phyloP scores from a whole-genome alignment of 2,797 vertebrate species.

The Lepilemur septentrionalis region DNA sequence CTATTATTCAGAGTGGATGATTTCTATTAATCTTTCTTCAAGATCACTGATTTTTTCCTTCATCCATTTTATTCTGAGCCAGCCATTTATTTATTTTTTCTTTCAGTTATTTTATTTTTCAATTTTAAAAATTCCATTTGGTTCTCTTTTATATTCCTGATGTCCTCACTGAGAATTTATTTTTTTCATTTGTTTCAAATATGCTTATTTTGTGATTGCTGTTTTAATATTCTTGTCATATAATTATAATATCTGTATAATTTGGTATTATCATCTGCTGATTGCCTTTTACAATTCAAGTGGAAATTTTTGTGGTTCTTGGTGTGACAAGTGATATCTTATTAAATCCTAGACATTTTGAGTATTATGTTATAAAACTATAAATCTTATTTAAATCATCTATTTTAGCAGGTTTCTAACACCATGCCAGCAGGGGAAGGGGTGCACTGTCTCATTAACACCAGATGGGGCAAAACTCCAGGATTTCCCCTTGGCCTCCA shows the following conservation, averaged over 20 bases:
- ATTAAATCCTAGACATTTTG: background rate
- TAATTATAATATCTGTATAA: background rate
- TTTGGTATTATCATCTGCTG: background rate
- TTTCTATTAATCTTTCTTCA: background rate
- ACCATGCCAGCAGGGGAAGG: background rate
- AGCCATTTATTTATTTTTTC: background rate
- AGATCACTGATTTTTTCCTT: background rate
- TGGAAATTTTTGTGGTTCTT: background rate
- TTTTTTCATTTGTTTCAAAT: background rate
- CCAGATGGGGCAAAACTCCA: background rate
- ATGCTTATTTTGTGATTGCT: background rate
- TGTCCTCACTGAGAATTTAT: background rate
- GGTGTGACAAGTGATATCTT: background rate
- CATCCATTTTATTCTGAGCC: background rate
- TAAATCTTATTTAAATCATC: background rate
- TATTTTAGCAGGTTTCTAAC: background rate
- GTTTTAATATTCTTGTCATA: background rate
- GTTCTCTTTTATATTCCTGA: background rate
- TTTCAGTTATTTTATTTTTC: background rate
- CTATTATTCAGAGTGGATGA: background rate
- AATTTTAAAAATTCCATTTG: background rate
- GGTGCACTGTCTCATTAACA: background rate
- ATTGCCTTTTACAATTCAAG: background rate
- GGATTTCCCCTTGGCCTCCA: background rate
- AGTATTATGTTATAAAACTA: background rate